phyloP scores from a whole-genome alignment of 2,113 vertebrate genomes.

The Barnardius zonarius region DNA sequence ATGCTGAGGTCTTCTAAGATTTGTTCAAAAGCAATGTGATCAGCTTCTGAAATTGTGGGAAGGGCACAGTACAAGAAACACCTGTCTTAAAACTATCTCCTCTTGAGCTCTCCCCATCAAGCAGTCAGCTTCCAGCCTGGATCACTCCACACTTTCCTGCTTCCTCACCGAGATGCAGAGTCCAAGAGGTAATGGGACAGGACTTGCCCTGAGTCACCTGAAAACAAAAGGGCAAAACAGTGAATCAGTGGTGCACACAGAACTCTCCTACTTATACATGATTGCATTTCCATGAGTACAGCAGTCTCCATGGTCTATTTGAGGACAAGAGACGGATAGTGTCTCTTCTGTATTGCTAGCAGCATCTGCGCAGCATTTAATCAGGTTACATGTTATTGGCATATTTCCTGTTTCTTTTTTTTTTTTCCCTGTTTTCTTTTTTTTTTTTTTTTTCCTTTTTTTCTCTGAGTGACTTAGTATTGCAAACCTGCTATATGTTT shows the following conservation, averaged over 20 bases:
- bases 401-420: not conserved
- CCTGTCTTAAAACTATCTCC: not conserved
- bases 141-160: fast-evolving
- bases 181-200: not conserved
- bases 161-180: not conserved
- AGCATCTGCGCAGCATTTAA: not conserved
- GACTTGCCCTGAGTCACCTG: not conserved
- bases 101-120: not conserved
- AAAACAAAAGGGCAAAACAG: not conserved
- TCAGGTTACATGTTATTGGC: not conserved
- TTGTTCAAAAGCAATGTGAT: not conserved
- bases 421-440: too few species aligned
- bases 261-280: not conserved
- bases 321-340: not conserved
- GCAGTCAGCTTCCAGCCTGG: not conserved
- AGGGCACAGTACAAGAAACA: not conserved
- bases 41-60: not conserved
- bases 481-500: not conserved
- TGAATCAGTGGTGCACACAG: not conserved
- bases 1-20: not conserved
- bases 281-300: not conserved
- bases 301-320: not conserved
- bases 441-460: not conserved
- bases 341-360: not conserved
- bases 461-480: not conserved